These are phyloP conservation scores for Cheilosia grossa DNA, from an alignment of 2,888 invertebrate species.

Conservation along the genomic window DNA sequence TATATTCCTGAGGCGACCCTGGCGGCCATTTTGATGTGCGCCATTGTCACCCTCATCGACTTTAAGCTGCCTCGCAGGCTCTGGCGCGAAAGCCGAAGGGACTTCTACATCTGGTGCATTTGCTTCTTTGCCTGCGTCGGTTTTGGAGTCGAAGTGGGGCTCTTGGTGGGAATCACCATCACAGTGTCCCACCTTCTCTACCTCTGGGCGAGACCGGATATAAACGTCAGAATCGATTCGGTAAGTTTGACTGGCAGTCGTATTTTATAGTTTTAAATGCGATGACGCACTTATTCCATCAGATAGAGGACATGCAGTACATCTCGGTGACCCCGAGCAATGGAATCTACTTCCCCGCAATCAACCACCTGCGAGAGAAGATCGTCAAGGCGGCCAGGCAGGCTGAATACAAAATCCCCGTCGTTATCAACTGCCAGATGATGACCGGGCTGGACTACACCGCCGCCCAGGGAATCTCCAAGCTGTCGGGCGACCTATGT, in stretches of 20 bases:
- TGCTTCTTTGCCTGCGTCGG: conserved; percentile 89
- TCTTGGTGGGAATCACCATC: conserved; percentile 88
- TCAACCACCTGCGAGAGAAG: conserved; percentile 86
- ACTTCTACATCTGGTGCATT: conserved; percentile 87
- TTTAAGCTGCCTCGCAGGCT: conserved; percentile 84
- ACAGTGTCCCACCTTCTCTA: conserved; percentile 87
- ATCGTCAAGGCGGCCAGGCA: conserved; percentile 84
- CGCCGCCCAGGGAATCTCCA: conserved; percentile 84
- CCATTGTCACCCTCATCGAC: conserved; percentile 87
- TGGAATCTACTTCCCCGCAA: conserved; percentile 89
- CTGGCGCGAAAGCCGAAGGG: conserved; percentile 86
- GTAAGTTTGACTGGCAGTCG: conserved; percentile 63
- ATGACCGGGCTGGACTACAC: conserved; percentile 89
- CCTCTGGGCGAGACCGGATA: conserved; percentile 87
- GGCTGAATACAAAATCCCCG: conserved; percentile 83
- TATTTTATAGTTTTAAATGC: background rate
- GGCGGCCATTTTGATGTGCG: conserved; percentile 94
- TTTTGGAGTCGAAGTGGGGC: conserved; percentile 91
- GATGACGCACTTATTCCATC: background rate
- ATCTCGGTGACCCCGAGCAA: conserved; percentile 87
- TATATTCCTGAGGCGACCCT: conserved; percentile 93
- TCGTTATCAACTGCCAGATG: conserved; percentile 87
- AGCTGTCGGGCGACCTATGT: conserved; percentile 80
- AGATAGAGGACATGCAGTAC: conserved; percentile 85
- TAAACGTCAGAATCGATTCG: conserved; percentile 80